Conservation (phyloP, 2,113 vertebrate genomes). For the Phoxinus phoxinus region DNA sequence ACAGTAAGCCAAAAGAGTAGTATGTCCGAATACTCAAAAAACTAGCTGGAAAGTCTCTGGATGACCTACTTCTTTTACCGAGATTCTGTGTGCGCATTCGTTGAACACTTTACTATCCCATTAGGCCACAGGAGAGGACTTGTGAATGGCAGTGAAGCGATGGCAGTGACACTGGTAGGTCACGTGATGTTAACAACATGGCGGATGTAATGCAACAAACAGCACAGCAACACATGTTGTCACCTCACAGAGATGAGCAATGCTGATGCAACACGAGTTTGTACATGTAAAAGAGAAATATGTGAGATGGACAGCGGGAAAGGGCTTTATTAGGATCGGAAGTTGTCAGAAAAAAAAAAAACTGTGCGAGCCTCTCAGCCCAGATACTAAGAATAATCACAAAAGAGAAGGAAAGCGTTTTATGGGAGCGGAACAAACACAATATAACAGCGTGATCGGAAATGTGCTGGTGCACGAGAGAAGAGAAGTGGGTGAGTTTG, state of each 20-base stretch:
- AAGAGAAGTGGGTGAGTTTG: conserved; percentile 61
- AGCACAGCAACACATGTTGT: conserved; percentile 21
- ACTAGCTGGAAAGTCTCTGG: too few species aligned
- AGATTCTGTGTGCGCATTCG: too few species aligned
- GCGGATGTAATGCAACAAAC: too few species aligned
- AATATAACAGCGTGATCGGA: conserved; percentile 84
- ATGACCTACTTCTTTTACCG: too few species aligned
- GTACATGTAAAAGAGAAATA: neutral
- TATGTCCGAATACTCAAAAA: too few species aligned
- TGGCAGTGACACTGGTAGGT: too few species aligned
- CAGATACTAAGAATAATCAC: conserved; percentile 86
- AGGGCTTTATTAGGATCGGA: conserved; percentile 85
- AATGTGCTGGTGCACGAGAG: conserved; percentile 77
- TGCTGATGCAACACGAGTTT: neutral
- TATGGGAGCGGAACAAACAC: conserved; percentile 64
- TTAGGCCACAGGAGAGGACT: too few species aligned
- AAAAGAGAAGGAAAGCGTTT: conserved; percentile 79
- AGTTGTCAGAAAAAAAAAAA: conserved; percentile 88
- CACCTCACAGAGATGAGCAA: conserved; percentile 63
- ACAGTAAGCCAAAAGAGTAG: too few species aligned
- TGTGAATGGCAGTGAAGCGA: too few species aligned
- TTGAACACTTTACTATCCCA: too few species aligned
- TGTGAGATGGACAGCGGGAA: neutral
- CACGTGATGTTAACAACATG: too few species aligned
- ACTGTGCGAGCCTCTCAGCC: conserved; percentile 84